Evolutionary conservation across 2,113 vertebrate species (phyloP), one percentile per base, ranked within the genome.

Genomic region (Spermophilus dauricus): DNA sequence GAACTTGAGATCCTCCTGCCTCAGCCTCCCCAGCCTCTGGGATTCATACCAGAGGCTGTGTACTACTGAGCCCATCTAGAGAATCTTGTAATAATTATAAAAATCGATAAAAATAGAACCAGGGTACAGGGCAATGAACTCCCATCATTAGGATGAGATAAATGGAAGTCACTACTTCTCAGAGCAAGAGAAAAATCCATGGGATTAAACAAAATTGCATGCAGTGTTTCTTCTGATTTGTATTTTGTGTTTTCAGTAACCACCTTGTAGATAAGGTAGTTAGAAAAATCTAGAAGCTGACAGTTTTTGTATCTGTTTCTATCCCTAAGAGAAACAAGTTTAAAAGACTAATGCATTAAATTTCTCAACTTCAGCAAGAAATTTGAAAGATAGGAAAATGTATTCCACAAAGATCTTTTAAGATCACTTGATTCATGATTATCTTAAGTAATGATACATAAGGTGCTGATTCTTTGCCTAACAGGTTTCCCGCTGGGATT

Each of bases 31-130:
- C 48, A 51, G 48, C 12, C 48, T 12, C 48, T 51, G 12, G 10
- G 48, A 51, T 51, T 51, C 45, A 45, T 45, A 45, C 45, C 8
- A 51, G 2, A 51, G 48, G 48, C 42, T 51, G 48, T 51, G 48
- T 5, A 73, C 32, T 22, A 30, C 94, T 93, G 32, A 90, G 39
- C 51, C 72, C 72, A 61, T 58, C 5, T 48, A 86, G 80, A 92
- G 39, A 84, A 58, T 83, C 11, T 78, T 86, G 39, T 82, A 94
- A 72, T 48, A 80, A 86, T 84, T 81, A 70, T 20, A 82, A 45
- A 94, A 89, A 82, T 32, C 18, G n/a, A 80, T 91, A 77, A 90
- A 95, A 91, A 82, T 37, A 80, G 80, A 94, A 76, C 2, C 17
- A 48, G 20, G 32, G 63, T 14, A 30, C 14, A 83, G n/a, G 85